Evolutionary conservation across 30 jellyfish, hydroid and myxozoan genomes (phyloP), one percentile per base, ranked within the genome.

Genomic region (Aurelia sp.): DNA sequence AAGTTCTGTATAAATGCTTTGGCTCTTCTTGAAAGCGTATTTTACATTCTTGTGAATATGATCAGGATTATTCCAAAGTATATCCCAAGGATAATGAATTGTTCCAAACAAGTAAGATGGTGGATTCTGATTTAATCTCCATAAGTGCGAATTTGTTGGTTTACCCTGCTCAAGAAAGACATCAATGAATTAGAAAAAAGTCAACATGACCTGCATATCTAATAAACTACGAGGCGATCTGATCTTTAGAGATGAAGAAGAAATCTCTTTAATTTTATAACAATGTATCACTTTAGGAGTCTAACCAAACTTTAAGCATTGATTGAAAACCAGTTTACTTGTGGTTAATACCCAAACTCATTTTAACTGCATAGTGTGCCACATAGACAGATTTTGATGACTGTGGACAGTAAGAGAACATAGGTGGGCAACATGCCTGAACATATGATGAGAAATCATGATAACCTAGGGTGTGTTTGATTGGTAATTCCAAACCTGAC

Each of bases 61-160:
- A 63, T 82, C 61, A 21, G 93, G 93, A 63, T 84, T 77, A 33
- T 84, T 84, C 97, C 97, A 90, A 13, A 90, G 75, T 21, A 81
- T 50, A 67, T 90, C 97, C 86, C 90, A 90, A 10, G 94, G 97
- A 24, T 80, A 91, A 33, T 90, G 97, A 38, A 90, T 90, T 65
- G 97, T 90, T 30, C 97, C 97, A 90, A 90, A 90, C 47, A 90
- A 83, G 81, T 81, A 90, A 12, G 92, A 75, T 0, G 97, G 97
- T 47, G 97, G 97, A 35, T 66, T 81, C 35, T 75, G 72, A 65
- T 90, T 89, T 18, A 90, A 6, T 60, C 87, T 72, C 97, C 97
- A 90, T 78, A 90, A 61, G 61, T 70, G 90, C 53, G 97, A 90
- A 58, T 90, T 90, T 19, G 90, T 44, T 80, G 90, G 89, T 55